Evolutionary conservation across 2,888 invertebrate genomes (phyloP).

Genomic region (Baronia brevicornis): DNA sequence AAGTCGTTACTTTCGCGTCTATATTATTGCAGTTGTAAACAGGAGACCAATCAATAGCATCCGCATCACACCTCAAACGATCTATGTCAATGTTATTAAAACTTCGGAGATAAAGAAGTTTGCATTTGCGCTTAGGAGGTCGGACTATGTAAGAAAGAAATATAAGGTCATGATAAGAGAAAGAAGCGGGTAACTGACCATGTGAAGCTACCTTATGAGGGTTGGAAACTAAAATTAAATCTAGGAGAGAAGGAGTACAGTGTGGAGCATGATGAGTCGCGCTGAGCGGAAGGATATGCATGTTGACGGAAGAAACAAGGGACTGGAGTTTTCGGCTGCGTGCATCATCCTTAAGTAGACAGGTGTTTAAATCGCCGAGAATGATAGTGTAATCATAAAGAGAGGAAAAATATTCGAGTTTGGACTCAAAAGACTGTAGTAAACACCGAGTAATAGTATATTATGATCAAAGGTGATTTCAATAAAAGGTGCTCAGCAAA

Average conservation of each 20-base stretch:
- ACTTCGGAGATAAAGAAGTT: slow-evolving; percentile 12
- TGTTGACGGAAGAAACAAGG: not conserved
- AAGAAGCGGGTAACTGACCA: slow-evolving; percentile 15
- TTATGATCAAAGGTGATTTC: slow-evolving; percentile 1
- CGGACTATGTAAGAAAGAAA: slow-evolving; percentile 16
- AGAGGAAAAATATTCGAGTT: slow-evolving; percentile 5
- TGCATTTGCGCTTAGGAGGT: slow-evolving; percentile 13
- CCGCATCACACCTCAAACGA: slow-evolving; percentile 7
- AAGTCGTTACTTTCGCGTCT: slow-evolving; percentile 8
- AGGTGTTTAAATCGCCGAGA: no score
- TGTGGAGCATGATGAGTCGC: slow-evolving; percentile 9
- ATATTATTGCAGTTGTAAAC: not conserved
- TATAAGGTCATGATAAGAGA: slow-evolving; percentile 17
- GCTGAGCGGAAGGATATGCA: slow-evolving; percentile 5
- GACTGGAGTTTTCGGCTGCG: slow-evolving; percentile 1
- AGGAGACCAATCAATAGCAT: slow-evolving; percentile 11
- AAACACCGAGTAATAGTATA: not conserved
- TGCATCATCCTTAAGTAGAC: slow-evolving; percentile 9
- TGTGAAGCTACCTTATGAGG: slow-evolving; percentile 11
- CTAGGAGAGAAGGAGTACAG: slow-evolving; percentile 10
- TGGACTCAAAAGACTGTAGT: slow-evolving; percentile 5
- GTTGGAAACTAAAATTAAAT: slow-evolving; percentile 13
- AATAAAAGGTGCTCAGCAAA: slow-evolving; percentile 5
- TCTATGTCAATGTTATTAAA: no score
- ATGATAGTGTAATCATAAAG: slow-evolving; percentile 7